A percentile compares a stretch with the other conserved stretches of the same genome.
These are phyloP conservation scores for Psilopsiagon aurifrons DNA, from an alignment of 2,113 vertebrate genomes.

Conservation along the genomic window DNA sequence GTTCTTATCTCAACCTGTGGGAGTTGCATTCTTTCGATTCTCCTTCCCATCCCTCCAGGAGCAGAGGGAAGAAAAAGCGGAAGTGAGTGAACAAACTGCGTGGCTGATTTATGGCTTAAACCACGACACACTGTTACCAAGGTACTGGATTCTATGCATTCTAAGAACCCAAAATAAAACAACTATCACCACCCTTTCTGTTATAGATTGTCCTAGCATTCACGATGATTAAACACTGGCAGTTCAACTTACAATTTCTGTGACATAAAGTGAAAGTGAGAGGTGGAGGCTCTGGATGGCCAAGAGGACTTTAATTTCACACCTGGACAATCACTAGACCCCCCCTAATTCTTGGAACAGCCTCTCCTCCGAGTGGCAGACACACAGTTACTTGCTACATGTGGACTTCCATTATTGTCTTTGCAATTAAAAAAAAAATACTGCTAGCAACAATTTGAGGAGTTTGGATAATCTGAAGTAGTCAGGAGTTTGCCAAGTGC, in stretches of 20 bases:
- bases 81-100: no score
- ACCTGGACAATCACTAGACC: accelerated
- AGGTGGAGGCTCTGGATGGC: not conserved
- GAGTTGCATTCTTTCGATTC: no score
- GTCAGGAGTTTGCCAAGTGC: not conserved
- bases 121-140: not conserved
- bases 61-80: no score
- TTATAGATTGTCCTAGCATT: not conserved
- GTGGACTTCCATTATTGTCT: not conserved
- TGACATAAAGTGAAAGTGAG: not conserved
- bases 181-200: not conserved
- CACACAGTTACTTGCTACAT: not conserved
- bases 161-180: not conserved
- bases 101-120: no score
- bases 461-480: not conserved
- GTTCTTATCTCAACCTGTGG: no score
- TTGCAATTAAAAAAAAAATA: not conserved
- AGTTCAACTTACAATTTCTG: not conserved
- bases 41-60: no score
- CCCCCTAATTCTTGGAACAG: not conserved
- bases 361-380: not conserved
- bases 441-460: not conserved
- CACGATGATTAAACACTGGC: not conserved
- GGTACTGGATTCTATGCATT: not conserved
- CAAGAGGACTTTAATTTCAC: not conserved